Evolutionary conservation across 2,797 vertebrate genomes (phyloP).

Genomic region (Mormyrops attenuatus): DNA sequence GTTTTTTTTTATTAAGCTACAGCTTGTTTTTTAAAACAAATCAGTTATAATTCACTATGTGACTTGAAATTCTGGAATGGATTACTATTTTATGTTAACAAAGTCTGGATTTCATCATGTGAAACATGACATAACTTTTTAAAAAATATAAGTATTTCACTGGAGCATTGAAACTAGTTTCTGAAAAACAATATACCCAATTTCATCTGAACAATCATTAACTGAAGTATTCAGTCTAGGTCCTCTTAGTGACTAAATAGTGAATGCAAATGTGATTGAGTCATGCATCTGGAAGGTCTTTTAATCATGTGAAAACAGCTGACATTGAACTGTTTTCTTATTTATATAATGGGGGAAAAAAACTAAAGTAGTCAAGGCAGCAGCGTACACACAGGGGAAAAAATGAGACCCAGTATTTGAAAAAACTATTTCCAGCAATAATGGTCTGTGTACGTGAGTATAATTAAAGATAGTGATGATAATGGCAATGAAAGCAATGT

Average conservation of each 20-base stretch:
- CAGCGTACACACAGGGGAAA: neutral
- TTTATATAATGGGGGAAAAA: neutral
- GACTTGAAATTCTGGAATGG: neutral
- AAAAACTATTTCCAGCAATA: neutral
- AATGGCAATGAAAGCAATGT: too few species aligned
- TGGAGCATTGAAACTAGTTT: neutral
- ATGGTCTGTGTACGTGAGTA: neutral
- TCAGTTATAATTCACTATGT: neutral
- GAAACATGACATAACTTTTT: neutral
- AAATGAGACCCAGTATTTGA: neutral
- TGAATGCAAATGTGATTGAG: neutral
- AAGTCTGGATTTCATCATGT: neutral
- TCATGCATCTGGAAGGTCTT: neutral
- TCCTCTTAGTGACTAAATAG: neutral
- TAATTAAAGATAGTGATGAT: neutral
- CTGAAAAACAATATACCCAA: neutral
- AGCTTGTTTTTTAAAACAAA: neutral
- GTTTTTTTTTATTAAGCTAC: neutral
- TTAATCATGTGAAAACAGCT: neutral
- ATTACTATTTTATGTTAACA: neutral
- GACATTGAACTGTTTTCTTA: conserved; percentile 9
- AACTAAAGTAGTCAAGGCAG: neutral
- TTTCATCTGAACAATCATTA: neutral
- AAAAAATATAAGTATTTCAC: neutral
- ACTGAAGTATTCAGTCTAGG: neutral